Base-by-base conservation (phyloP, 2,888 invertebrate species). In the Pristionchus mayeri region DNA sequence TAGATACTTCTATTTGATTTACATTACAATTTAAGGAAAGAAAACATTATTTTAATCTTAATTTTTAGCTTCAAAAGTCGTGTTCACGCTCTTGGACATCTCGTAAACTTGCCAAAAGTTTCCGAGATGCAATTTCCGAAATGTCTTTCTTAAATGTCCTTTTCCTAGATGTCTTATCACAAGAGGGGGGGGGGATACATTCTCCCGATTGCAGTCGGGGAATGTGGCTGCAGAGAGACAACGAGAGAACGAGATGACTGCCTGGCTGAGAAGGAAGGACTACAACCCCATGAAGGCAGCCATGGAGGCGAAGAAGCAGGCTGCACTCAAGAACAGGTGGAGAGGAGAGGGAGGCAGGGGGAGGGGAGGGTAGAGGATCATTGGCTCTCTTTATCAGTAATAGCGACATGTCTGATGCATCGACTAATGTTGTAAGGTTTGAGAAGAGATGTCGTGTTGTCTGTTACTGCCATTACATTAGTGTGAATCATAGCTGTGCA, bases 231-330 rank as follows among this genome's bases (percentile, higher is more conserved):
- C 84, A 34, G 84, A 71, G 71, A 50, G 52, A 37, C 75, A 84
- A 60, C 54, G 88, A 93, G 97, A 97, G 93, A 95, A 95, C 13
- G 96, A 96, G 92, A 95, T 97, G 94, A 97, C 97, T 93, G 97
- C 97, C 94, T 98, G 98, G 98, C 96, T 97, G 93, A 95, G 98
- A 86, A 94, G 98, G 87, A 97, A 97, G 91, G 97, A 96, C 90
- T 98, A 98, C 94, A 97, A 98, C 94, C 98, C 98, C 44, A 95
- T 96, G 95, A 96, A 96, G 93, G 96, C 97, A 0, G 97, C 97
- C 0, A 96, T 96, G 30, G 91, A 91, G 52, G 91, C 89, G 11
- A 88, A 87, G 83, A 91, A 91, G 85, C 34, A 34, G 18, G 87
- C 88, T 83, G 88, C 90, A 57, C 85, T 88, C 60, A 89, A 89